Percentiles rank a stretch among this genome's conserved stretches.
These are phyloP conservation scores for Heliangelus exortis DNA, from an alignment of 2,797 vertebrate genomes.

Conservation along the genomic window DNA sequence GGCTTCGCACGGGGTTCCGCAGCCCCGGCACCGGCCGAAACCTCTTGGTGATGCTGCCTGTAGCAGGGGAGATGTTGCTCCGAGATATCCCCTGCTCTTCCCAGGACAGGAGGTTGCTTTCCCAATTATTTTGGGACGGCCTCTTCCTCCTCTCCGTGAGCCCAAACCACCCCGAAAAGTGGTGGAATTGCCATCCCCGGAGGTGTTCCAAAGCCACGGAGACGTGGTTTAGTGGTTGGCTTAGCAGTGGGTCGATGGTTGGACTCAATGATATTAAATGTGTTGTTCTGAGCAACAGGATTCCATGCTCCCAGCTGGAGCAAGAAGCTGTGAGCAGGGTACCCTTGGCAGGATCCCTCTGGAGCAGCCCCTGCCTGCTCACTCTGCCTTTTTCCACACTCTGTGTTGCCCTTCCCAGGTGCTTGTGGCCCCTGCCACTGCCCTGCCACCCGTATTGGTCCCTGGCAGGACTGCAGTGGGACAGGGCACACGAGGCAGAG, in stretches of 20 bases:
- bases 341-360: rapidly evolving
- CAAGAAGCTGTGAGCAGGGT: not conserved
- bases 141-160: not conserved
- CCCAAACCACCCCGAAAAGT: too few relatives aligned
- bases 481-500: not conserved
- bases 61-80: not conserved
- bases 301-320: too few relatives aligned
- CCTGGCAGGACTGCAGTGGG: not conserved
- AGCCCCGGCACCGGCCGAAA: too few relatives aligned
- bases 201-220: too few relatives aligned
- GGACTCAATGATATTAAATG: too few relatives aligned
- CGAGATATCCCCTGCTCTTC: not conserved
- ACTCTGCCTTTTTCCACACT: rapidly evolving
- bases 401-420: not conserved
- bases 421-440: not conserved
- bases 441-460: not conserved
- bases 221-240: too few relatives aligned
- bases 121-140: not conserved
- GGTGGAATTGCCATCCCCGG: too few relatives aligned
- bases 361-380: too few relatives aligned
- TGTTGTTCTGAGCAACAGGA: too few relatives aligned
- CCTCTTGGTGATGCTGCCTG: not conserved
- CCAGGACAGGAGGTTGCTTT: not conserved
- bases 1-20: too few relatives aligned
- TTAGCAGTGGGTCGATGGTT: too few relatives aligned